phyloP scores from a whole-genome alignment of 2,888 invertebrate genomes.

The Nudaria mundana region DNA sequence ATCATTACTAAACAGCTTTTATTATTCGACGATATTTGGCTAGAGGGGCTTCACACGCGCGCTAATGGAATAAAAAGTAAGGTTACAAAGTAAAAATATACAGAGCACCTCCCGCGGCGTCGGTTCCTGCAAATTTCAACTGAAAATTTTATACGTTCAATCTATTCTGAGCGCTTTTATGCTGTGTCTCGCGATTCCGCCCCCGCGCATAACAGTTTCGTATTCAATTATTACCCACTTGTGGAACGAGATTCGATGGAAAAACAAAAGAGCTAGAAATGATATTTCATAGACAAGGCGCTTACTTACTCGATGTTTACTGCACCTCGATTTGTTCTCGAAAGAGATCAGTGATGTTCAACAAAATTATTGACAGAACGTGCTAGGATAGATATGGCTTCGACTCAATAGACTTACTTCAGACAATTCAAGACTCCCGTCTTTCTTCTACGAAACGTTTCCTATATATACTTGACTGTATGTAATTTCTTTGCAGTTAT shows the following conservation, averaged over 20 bases:
- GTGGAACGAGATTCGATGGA: constrained; percentile 75
- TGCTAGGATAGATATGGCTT: constrained; percentile 61
- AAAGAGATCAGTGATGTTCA: constrained; percentile 72
- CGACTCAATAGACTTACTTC: constrained; percentile 45
- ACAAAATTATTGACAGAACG: constrained; percentile 79
- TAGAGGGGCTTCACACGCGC: constrained; percentile 75
- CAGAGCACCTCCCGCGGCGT: constrained; percentile 75
- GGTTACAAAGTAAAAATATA: constrained; percentile 80
- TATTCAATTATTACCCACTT: constrained; percentile 82
- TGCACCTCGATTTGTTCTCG: constrained; percentile 73
- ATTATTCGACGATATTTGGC: constrained; percentile 79
- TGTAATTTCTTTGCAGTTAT: constrained; percentile 34
- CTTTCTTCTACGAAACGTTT: constrained; percentile 46
- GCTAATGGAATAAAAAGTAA: constrained; percentile 82
- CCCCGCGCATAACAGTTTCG: constrained; percentile 75
- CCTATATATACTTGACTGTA: constrained; percentile 47
- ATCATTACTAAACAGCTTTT: constrained; percentile 80
- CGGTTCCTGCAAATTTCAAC: constrained; percentile 77
- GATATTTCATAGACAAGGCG: constrained; percentile 78
- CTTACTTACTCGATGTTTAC: constrained; percentile 77
- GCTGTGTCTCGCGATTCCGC: constrained; percentile 74
- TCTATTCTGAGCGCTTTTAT: constrained; percentile 79
- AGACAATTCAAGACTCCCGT: constrained; percentile 42
- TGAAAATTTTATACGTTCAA: constrained; percentile 81
- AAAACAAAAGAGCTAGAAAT: constrained; percentile 77